Percentiles rank a stretch among this genome's conserved stretches.
Evolutionary conservation across 2,888 invertebrate species (phyloP).

Genomic region (Cantharis lateralis): DNA sequence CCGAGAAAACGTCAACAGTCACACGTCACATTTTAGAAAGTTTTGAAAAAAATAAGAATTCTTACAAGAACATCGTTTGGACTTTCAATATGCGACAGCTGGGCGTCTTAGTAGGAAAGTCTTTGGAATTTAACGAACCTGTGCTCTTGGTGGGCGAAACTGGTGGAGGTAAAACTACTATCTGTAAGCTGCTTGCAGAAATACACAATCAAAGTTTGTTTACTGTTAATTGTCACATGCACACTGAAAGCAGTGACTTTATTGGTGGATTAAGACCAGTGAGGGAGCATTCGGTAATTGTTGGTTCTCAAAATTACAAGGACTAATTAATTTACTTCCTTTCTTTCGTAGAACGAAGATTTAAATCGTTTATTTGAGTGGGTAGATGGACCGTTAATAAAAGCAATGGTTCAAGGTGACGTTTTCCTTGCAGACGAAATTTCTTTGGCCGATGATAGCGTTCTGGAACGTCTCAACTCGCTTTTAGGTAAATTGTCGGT

Average conservation of each 20-base stretch:
- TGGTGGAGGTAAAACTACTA: slow-evolving; percentile 96
- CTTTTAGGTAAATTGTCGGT: slow-evolving; percentile 66
- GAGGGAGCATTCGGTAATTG: slow-evolving; percentile 59
- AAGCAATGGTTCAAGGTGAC: slow-evolving; percentile 85
- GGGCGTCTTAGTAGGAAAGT: slow-evolving; percentile 79
- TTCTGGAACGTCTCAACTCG: slow-evolving; percentile 95
- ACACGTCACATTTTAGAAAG: slow-evolving; percentile 72
- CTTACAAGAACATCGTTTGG: slow-evolving; percentile 88
- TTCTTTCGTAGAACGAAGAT: slow-evolving; percentile 39
- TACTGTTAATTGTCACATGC: slow-evolving; percentile 97
- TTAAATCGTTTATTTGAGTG: slow-evolving; percentile 84
- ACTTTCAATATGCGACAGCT: slow-evolving; percentile 87
- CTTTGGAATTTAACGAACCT: slow-evolving; percentile 90
- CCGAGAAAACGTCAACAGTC: slow-evolving; percentile 73
- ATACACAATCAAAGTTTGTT: slow-evolving; percentile 69
- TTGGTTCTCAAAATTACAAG: slow-evolving; percentile 9
- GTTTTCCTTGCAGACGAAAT: slow-evolving; percentile 98
- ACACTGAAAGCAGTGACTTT: slow-evolving; percentile 97
- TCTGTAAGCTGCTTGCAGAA: slow-evolving; percentile 86
- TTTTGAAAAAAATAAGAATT: slow-evolving; percentile 61
- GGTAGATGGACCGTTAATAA: slow-evolving; percentile 94
- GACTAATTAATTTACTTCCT: neutral
- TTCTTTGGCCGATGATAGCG: slow-evolving; percentile 97
- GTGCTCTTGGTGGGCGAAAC: slow-evolving; percentile 96
- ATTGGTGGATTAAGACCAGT: slow-evolving; percentile 94